Evolutionary conservation across 2,888 invertebrate species (phyloP).

Genomic region (Watsonalla cultraria): DNA sequence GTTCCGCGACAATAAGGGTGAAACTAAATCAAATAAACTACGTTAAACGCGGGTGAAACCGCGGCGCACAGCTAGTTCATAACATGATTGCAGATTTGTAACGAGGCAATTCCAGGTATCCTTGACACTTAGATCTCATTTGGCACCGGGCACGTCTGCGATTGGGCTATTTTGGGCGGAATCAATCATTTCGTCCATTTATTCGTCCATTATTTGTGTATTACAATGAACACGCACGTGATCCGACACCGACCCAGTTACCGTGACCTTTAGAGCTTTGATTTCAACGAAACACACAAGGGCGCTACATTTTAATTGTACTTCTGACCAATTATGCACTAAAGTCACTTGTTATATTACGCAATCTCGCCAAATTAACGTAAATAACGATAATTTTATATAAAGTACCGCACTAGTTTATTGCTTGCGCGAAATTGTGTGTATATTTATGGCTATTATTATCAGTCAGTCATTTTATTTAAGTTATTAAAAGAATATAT

Average conservation of each 20-base stretch:
- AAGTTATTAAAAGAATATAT: too few species aligned
- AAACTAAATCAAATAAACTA: too few species aligned
- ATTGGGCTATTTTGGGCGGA: conserved; percentile 45
- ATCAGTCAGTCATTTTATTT: too few species aligned
- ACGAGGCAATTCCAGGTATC: conserved; percentile 30
- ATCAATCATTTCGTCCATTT: conserved; percentile 42
- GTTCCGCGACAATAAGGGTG: too few species aligned
- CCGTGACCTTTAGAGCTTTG: conserved; percentile 42
- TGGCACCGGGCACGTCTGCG: conserved; percentile 38
- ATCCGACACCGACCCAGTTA: conserved; percentile 41
- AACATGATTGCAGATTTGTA: not conserved
- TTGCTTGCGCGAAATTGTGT: conserved; percentile 10
- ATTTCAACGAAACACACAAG: conserved; percentile 38
- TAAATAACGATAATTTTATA: not conserved
- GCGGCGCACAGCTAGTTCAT: too few species aligned
- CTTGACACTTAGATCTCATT: conserved; percentile 44
- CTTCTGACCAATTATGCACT: conserved; percentile 1
- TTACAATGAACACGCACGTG: conserved; percentile 48
- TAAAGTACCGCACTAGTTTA: not conserved
- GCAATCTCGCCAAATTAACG: not conserved
- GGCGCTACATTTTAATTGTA: conserved; percentile 6
- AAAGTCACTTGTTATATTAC: not conserved
- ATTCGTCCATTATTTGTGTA: conserved; percentile 29
- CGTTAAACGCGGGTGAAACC: too few species aligned
- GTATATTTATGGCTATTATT: conserved; percentile 18